Conservation (phyloP, 2,113 vertebrate species). For the Chelonoidis abingdonii region DNA sequence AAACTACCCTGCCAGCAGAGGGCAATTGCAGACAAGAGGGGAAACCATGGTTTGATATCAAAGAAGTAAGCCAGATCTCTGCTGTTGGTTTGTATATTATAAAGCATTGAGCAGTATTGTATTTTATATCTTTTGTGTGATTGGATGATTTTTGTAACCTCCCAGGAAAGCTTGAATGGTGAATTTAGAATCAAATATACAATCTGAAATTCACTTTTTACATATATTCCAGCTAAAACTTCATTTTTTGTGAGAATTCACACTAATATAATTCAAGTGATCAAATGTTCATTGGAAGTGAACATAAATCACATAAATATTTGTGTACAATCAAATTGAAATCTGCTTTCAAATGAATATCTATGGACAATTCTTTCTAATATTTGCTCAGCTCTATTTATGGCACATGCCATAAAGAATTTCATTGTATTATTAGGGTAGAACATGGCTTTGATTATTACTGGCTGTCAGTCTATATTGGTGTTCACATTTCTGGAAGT, state of each 20-base stretch:
- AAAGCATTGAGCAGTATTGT: not conserved
- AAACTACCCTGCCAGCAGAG: not conserved
- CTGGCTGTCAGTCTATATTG: not conserved
- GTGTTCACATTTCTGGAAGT: not conserved
- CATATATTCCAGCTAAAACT: not conserved
- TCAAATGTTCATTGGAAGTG: not conserved
- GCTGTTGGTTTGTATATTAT: not conserved
- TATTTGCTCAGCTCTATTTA: not conserved
- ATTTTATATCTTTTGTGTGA: not conserved
- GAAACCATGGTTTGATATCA: not conserved
- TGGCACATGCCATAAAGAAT: not conserved
- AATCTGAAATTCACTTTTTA: not conserved
- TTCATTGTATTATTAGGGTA: not conserved
- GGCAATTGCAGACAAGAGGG: not conserved
- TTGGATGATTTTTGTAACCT: not conserved
- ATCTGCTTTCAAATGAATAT: not conserved
- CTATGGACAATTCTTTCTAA: not conserved
- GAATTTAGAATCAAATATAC: not conserved
- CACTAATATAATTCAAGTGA: not conserved
- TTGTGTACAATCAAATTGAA: not conserved
- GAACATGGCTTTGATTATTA: not conserved
- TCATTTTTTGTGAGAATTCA: not conserved
- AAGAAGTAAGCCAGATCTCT: not conserved
- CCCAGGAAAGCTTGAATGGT: not conserved
- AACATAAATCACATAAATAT: not conserved